Conservation (phyloP, 2,797 vertebrate genomes). For the Cyclopterus lumpus region DNA sequence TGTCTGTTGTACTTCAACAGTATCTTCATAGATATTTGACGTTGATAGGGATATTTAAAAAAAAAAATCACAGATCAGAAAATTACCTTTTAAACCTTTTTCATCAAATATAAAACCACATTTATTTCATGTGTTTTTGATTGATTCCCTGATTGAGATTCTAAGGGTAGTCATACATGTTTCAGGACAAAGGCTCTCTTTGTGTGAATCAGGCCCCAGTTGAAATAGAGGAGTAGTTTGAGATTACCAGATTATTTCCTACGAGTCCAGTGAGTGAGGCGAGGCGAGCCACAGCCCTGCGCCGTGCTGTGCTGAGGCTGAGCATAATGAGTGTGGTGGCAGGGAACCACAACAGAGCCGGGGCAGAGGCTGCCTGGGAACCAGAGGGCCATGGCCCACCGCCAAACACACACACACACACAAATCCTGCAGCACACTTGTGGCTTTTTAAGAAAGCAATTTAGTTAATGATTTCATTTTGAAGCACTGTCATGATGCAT, state of each 20-base stretch:
- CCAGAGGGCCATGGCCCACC: slow-evolving; percentile 76
- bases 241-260: slow-evolving; percentile 86
- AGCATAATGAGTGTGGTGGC: slow-evolving; percentile 83
- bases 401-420: slow-evolving; percentile 78
- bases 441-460: slow-evolving; percentile 84
- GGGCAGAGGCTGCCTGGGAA: slow-evolving; percentile 80
- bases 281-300: slow-evolving; percentile 65
- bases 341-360: slow-evolving; percentile 86
- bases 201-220: slow-evolving; percentile 70
- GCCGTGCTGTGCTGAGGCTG: slow-evolving; percentile 72
- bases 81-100: slow-evolving; percentile 38
- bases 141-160: slow-evolving; percentile 76
- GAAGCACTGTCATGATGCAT: slow-evolving; percentile 78
- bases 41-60: not conserved
- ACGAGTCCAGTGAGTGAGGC: slow-evolving; percentile 69
- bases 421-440: slow-evolving; percentile 80
- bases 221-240: slow-evolving; percentile 79
- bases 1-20: slow-evolving; percentile 1
- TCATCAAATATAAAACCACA: slow-evolving; percentile 60
- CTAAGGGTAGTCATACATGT: slow-evolving; percentile 62
- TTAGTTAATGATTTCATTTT: slow-evolving; percentile 86
- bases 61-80: slow-evolving; percentile 22
- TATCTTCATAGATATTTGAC: slow-evolving; percentile 23
- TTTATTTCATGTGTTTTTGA: slow-evolving; percentile 79
- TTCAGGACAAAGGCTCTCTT: slow-evolving; percentile 77